Base-by-base conservation (phyloP, 2,888 invertebrate genomes). In the Cabera pusaria region DNA sequence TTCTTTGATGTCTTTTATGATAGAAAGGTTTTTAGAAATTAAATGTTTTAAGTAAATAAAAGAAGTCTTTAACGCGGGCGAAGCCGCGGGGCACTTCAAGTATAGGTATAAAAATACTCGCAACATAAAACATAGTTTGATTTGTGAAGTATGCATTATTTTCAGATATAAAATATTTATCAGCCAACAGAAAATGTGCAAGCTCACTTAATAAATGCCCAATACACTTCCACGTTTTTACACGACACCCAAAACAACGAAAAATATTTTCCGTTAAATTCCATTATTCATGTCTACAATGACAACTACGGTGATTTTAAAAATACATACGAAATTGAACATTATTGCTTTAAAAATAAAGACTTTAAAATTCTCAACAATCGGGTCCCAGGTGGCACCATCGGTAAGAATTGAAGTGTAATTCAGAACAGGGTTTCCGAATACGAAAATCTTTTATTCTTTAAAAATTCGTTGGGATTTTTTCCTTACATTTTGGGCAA, bases 341-440 rank as follows among this genome's bases (percentile, higher is more conserved):
- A 24, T 29, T 57, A 52, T 11, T 6, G 5, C 2, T 5, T 31
- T 42, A 17, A 29, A 34, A 41, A 48, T 50, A 59, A 38, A 42
- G 41, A 10, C 24, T 27, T 45, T 34, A 23, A 39, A 37, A 47
- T 45, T 37, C 34, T 41, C 41, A 43, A 46, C 39, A 52, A 37
- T 4, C 8, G 26, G 49, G 71, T 59, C 73, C 56, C 82, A 83
- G 82, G 82, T 82, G 82, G 59, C 61, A 51, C 49, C 49, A 47
- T 54, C 54, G 64, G 66, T 59, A 72, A 72, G 69, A 80, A 75
- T 78, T 77, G 72, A 66, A 72, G 59, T 69, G 72, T 73, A 72
- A 73, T 76, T 61, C 49, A 42, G 51, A 57, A 54, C 48, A 56
- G 45, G 45, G 60, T 70, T 69, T 71, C 59, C 51, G 56, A 70